phyloP scores from a whole-genome alignment of 1,140 invertebrate species.

The Steinernema khuongi region DNA sequence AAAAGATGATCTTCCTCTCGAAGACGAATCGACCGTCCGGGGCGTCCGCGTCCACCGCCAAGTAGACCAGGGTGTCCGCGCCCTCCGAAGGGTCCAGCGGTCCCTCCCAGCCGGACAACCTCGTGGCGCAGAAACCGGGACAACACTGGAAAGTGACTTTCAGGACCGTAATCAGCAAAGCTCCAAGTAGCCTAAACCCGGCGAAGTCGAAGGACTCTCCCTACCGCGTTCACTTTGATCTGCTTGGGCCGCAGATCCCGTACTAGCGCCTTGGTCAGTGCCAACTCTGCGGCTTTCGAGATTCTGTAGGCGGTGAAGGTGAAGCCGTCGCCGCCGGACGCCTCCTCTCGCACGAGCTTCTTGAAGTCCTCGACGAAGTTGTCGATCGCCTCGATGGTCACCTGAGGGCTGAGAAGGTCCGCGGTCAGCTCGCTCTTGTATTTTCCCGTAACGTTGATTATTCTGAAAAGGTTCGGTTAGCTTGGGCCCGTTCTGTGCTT shows the following conservation, averaged over 20 bases:
- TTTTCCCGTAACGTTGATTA: not conserved
- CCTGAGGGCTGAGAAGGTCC: not conserved
- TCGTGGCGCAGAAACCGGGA: not conserved
- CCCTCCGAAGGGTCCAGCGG: not conserved
- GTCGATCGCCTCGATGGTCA: not conserved
- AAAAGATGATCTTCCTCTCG: not conserved
- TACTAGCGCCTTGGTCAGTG: not conserved
- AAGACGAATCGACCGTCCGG: not conserved
- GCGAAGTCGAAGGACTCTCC: no score
- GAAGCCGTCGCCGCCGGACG: not conserved
- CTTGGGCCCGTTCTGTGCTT: no score
- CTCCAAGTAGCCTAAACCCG: no score
- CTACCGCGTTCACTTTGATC: not conserved
- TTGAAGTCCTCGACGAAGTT: not conserved
- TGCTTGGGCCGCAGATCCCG: not conserved
- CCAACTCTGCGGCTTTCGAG: not conserved
- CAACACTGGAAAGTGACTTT: conserved; percentile 9
- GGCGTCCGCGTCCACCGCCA: not conserved
- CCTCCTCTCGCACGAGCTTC: not conserved
- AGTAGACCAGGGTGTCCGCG: not conserved
- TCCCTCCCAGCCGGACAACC: not conserved
- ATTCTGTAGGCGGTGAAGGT: not conserved
- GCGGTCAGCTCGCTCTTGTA: conserved; percentile 7
- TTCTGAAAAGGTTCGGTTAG: not conserved
- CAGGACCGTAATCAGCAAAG: no score